Evolutionary conservation across 1,140 invertebrate species (phyloP).

Genomic region (Drosophila tropicalis): DNA sequence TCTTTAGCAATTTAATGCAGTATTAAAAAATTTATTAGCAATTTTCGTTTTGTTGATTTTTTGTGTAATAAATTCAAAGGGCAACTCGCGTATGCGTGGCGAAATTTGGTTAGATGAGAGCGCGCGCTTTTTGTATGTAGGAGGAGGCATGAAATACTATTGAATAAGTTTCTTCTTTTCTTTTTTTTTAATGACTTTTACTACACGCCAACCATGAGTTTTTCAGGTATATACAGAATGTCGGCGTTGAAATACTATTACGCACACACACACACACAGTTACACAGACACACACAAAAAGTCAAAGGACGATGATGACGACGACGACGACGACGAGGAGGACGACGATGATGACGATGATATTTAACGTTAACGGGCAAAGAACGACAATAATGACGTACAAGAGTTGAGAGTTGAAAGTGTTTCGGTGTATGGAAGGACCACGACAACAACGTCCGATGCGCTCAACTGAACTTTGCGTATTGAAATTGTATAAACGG

Average conservation of each 20-base stretch:
- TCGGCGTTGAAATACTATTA: conserved; percentile 68
- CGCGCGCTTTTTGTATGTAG: conserved; percentile 55
- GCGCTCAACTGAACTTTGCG: conserved; percentile 81
- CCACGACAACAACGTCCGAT: conserved; percentile 69
- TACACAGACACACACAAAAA: conserved; percentile 26
- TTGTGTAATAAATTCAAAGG: conserved; percentile 66
- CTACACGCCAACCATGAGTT: conserved; percentile 69
- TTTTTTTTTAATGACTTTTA: conserved; percentile 74
- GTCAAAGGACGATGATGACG: conserved; percentile 53
- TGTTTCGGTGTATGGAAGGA: conserved; percentile 15
- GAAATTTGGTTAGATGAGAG: conserved; percentile 44
- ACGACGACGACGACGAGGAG: conserved; percentile 21
- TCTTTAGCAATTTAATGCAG: conserved; percentile 63
- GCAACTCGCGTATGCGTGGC: conserved; percentile 25
- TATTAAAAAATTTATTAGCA: conserved; percentile 73
- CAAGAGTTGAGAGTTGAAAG: background rate
- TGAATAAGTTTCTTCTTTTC: conserved; percentile 65
- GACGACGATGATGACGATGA: conserved; percentile 32
- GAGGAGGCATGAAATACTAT: conserved; percentile 69
- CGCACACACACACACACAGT: conserved; percentile 55
- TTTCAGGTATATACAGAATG: conserved; percentile 46
- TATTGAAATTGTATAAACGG: conserved; percentile 69
- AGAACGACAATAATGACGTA: background rate
- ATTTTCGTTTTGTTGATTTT: conserved; percentile 47
- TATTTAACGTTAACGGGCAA: background rate